A percentile compares a stretch with the other conserved stretches of the same genome.
phyloP scores from a whole-genome alignment of 92 coral and sea anemone species.

The Epizoanthus rinbou region DNA sequence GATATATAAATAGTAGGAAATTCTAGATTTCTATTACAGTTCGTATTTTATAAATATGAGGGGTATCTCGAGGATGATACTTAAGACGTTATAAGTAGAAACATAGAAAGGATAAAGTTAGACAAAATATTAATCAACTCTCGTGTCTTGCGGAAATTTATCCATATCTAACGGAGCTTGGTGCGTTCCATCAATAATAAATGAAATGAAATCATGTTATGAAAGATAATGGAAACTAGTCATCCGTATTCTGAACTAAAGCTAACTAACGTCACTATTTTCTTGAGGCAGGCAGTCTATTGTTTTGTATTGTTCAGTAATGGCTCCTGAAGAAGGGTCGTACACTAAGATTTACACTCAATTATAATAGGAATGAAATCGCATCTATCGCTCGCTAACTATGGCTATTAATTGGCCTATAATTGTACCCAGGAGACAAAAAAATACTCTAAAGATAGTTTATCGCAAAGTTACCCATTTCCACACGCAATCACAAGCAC shows the following conservation, averaged over 20 bases:
- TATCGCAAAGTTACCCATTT: not conserved
- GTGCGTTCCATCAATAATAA: constrained; percentile 38
- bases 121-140: not conserved
- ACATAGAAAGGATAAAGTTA: not conserved
- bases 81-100: too few relatives aligned
- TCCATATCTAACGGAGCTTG: not conserved
- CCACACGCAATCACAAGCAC: not conserved
- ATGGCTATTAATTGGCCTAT: constrained; percentile 4
- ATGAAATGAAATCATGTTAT: constrained; percentile 11
- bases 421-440: constrained; percentile 35
- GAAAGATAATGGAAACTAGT: not conserved
- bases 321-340: constrained; percentile 6
- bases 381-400: not conserved
- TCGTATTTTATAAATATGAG: too few relatives aligned
- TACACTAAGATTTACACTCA: not conserved
- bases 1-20: not conserved
- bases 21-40: not conserved
- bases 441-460: not conserved
- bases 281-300: constrained; percentile 2
- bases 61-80: too few relatives aligned
- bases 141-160: not conserved
- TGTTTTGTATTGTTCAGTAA: constrained; percentile 34
- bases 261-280: constrained; percentile 18
- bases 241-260: constrained; percentile 8
- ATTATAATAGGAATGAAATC: constrained; percentile 6